These are phyloP conservation scores for Phyllotreta striolata DNA, from an alignment of 2,888 invertebrate genomes.

Conservation along the genomic window DNA sequence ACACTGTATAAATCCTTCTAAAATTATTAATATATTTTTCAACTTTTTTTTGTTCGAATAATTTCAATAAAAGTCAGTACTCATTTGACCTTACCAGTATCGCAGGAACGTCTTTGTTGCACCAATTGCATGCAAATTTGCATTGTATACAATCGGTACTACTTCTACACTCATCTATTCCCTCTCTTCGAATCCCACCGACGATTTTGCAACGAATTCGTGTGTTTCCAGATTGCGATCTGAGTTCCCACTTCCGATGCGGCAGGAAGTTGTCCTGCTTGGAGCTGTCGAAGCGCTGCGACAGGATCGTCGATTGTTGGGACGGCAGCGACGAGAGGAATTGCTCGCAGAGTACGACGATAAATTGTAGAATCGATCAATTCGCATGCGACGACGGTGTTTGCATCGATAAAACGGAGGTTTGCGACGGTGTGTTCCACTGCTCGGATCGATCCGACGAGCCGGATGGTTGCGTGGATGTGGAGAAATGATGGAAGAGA, in stretches of 20 bases:
- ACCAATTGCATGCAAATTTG: too few relatives aligned
- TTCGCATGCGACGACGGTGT: constrained; percentile 67
- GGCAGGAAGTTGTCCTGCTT: constrained; percentile 78
- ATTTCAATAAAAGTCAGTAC: too few relatives aligned
- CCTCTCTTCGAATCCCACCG: too few relatives aligned
- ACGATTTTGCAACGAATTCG: constrained; percentile 10
- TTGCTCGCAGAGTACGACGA: constrained; percentile 57
- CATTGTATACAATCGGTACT: too few relatives aligned
- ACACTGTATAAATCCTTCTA: too few relatives aligned
- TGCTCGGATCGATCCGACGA: constrained; percentile 76
- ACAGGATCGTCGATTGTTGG: constrained; percentile 80
- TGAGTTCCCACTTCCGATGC: constrained; percentile 74
- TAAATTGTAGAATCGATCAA: constrained; percentile 30
- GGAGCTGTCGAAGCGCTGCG: constrained; percentile 72
- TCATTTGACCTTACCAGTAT: too few relatives aligned
- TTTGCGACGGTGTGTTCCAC: constrained; percentile 73
- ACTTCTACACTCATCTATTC: too few relatives aligned
- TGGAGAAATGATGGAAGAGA: too few relatives aligned
- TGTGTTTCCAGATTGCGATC: constrained; percentile 69
- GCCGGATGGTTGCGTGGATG: constrained; percentile 63
- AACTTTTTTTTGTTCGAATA: too few relatives aligned
- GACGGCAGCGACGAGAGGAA: constrained; percentile 78
- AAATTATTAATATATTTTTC: too few relatives aligned
- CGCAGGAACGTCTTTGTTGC: too few relatives aligned
- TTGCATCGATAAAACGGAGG: constrained; percentile 68